These are phyloP conservation scores for Oreotragus oreotragus DNA, from an alignment of 2,113 vertebrate species.

Conservation along the genomic window DNA sequence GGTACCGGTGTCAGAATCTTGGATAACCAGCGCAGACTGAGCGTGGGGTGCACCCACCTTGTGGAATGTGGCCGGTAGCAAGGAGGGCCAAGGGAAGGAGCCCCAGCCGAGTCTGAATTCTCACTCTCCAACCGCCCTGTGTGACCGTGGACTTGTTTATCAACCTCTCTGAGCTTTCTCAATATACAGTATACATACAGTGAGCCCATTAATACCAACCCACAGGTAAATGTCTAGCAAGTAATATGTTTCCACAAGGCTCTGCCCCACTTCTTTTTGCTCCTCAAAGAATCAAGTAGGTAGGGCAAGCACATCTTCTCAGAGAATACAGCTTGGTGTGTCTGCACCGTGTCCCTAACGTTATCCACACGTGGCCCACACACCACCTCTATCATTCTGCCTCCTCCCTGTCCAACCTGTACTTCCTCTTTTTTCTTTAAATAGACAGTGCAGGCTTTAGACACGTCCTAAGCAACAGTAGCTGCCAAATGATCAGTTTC, in stretches of 20 bases:
- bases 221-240: neutral
- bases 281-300: neutral
- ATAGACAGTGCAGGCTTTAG: neutral
- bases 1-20: neutral
- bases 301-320: neutral
- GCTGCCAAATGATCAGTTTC: neutral
- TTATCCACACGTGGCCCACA: neutral
- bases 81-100: neutral
- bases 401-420: neutral
- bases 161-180: neutral
- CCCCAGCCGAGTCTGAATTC: neutral
- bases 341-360: neutral
- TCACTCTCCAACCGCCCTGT: neutral
- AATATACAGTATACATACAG: neutral
- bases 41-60: neutral
- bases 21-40: neutral
- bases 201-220: neutral
- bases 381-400: neutral
- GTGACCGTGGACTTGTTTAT: neutral
- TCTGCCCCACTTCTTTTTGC: neutral
- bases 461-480: neutral
- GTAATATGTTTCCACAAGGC: neutral
- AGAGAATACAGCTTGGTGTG: neutral
- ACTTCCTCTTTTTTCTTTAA: constrained; percentile 34
- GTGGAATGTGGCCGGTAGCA: neutral